Base-by-base conservation (phyloP, 1,140 invertebrate species). In the Zaprionus kolodkinae region DNA sequence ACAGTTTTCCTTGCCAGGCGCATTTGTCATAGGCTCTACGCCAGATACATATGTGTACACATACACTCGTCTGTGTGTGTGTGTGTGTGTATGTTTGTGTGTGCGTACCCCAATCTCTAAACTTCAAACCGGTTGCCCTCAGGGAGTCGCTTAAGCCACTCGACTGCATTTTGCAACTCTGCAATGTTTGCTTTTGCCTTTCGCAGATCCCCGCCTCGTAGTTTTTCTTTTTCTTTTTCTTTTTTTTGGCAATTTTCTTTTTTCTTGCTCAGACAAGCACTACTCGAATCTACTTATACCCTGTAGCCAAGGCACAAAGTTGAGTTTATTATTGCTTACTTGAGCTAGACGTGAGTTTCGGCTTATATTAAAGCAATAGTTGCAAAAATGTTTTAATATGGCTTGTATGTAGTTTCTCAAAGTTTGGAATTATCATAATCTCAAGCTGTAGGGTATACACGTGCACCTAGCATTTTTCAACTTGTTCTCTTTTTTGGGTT, bases 21-120 rank as follows among this genome's bases (percentile, higher is more conserved):
- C 76, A 76, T 76, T 78, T 76, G 72, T 78, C 76, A 78, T 78
- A 78, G 76, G 76, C 76, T 56, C 76, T 30, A 60, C 45, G 12
- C 38, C 27, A n/a, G 17, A 12, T 50, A 50, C 45, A 50, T 25
- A 50, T 25, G n/a, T 45, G n/a, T 40, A 11, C 21, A 13, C 36
- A 43, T 13, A 43, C 21, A 21, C 21, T 21, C 21, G 21, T 21
- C 1, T 43, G n/a, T 13, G n/a, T 6, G 6, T 21, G 21, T 43
- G n/a, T 13, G n/a, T 6, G 6, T 2, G n/a, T 6, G 1, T 15
- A 15, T 15, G 10, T 12, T 1, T 50, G 17, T 12, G 17, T 48
- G 45, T 50, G 45, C n/a, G 45, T 50, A 25, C 3, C 17, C 60
- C 52, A 78, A 61, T 59, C 50, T 60, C 72, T 64, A 75, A 74